These are phyloP conservation scores for Drosophila antonietae DNA, from an alignment of 2,888 invertebrate genomes.

Conservation along the genomic window DNA sequence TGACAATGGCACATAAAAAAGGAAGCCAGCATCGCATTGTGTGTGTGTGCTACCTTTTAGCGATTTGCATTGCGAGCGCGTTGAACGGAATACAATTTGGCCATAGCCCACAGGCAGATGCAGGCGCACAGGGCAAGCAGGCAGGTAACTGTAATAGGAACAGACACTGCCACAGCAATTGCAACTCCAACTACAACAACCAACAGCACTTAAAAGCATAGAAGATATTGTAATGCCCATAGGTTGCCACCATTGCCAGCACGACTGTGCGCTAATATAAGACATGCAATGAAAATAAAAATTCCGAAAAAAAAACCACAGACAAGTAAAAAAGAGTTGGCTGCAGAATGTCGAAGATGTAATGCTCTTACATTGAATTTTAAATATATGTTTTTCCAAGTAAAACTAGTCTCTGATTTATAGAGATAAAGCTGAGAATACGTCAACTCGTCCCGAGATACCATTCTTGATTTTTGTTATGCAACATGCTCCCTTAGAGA, in stretches of 20 bases:
- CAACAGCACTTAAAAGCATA: slow-evolving; percentile 68
- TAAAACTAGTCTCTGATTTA: background rate
- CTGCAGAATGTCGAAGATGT: background rate
- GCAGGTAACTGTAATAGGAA: slow-evolving; percentile 19
- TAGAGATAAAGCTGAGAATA: background rate
- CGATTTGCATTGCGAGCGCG: slow-evolving; percentile 78
- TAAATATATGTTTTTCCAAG: background rate
- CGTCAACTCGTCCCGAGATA: too few relatives aligned
- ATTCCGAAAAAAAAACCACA: slow-evolving; percentile 12
- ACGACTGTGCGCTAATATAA: slow-evolving; percentile 75
- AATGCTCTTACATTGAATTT: slow-evolving; percentile 7
- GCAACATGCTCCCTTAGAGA: background rate
- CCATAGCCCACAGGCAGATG: slow-evolving; percentile 53
- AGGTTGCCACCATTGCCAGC: slow-evolving; percentile 46
- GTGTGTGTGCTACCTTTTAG: slow-evolving; percentile 75
- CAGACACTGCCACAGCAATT: slow-evolving; percentile 46
- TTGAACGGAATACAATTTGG: slow-evolving; percentile 80
- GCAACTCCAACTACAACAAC: slow-evolving; percentile 14
- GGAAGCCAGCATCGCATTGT: slow-evolving; percentile 54
- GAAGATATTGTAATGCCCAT: slow-evolving; percentile 73
- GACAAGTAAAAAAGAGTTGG: background rate
- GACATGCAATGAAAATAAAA: slow-evolving; percentile 77
- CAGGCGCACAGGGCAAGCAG: slow-evolving; percentile 3
- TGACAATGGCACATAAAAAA: slow-evolving; percentile 77
- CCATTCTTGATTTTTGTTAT: background rate